Conservation (phyloP, 2,888 invertebrate genomes). For the Pyrgus malvae region DNA sequence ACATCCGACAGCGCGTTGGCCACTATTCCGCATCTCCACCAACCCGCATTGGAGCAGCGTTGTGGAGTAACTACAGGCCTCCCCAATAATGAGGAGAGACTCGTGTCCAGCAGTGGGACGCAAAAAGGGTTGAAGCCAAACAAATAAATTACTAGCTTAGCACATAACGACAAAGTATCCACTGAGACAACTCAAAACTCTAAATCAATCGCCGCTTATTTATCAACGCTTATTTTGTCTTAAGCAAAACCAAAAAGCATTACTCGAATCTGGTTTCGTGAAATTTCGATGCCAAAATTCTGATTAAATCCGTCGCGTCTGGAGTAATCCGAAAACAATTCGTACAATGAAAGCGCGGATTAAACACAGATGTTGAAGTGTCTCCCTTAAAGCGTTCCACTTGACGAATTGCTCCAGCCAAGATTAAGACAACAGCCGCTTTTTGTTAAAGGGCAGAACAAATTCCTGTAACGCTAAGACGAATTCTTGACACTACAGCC, state of each 20-base stretch:
- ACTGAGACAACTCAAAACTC: no score
- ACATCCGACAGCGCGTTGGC: no score
- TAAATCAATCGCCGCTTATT: no score
- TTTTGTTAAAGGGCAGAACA: slow-evolving; percentile 44
- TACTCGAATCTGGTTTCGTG: slow-evolving; percentile 1
- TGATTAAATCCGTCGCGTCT: slow-evolving; percentile 27
- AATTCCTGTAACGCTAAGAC: slow-evolving; percentile 38
- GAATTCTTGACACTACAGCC: slow-evolving; percentile 9
- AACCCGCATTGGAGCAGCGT: no score
- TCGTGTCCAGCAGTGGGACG: no score
- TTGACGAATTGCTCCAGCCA: slow-evolving; percentile 53
- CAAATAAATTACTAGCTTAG: no score
- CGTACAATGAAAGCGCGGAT: slow-evolving; percentile 26
- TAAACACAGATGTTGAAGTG: slow-evolving; percentile 41
- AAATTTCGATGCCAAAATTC: slow-evolving; percentile 21
- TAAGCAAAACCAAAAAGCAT: slow-evolving; percentile 4
- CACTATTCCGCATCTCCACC: no score
- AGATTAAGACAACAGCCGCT: slow-evolving; percentile 54
- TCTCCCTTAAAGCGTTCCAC: slow-evolving; percentile 45
- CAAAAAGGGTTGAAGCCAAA: no score
- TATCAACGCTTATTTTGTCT: no score
- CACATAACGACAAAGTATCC: no score
- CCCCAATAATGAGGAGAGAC: no score
- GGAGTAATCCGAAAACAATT: slow-evolving; percentile 28
- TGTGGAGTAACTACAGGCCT: no score